Conservation (phyloP, 2,888 invertebrate genomes). For the Cheilosia scutellata region DNA sequence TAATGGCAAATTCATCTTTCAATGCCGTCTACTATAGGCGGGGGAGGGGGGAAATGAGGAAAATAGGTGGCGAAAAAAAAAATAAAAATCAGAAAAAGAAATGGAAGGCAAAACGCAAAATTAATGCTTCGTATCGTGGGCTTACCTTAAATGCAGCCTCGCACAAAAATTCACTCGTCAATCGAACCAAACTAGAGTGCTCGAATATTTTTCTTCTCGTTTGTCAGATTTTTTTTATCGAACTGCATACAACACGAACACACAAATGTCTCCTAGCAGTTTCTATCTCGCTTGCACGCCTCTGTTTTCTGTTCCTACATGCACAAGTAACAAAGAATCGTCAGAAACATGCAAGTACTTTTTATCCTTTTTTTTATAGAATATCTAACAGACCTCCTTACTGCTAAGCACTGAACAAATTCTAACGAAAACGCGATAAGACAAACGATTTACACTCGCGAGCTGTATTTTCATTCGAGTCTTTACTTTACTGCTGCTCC, state of each 20-base stretch:
- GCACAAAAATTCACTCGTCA: slow-evolving; percentile 8
- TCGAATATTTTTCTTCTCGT: slow-evolving; percentile 15
- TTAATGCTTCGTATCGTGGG: slow-evolving; percentile 42
- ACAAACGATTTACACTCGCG: slow-evolving; percentile 44
- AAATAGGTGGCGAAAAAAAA: neutral
- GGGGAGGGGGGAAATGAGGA: neutral
- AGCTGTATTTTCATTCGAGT: neutral
- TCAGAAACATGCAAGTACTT: slow-evolving; percentile 34
- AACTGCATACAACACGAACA: slow-evolving; percentile 32
- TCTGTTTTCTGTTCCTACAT: slow-evolving; percentile 34
- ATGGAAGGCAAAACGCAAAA: slow-evolving; percentile 27
- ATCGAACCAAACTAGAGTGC: slow-evolving; percentile 24
- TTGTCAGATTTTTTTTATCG: slow-evolving; percentile 4
- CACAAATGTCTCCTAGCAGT: slow-evolving; percentile 19
- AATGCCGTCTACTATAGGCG: slow-evolving; percentile 37
- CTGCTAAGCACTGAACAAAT: slow-evolving; percentile 4
- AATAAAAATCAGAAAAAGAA: slow-evolving; percentile 9
- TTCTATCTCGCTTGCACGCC: slow-evolving; percentile 25
- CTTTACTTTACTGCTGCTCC: slow-evolving; percentile 23
- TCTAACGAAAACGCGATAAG: slow-evolving; percentile 11
- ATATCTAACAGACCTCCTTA: slow-evolving; percentile 8
- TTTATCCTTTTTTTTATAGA: neutral
- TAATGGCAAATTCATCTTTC: slow-evolving; percentile 67
- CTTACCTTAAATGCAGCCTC: slow-evolving; percentile 62
- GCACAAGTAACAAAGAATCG: slow-evolving; percentile 25